Conservation (phyloP, 53 echinoderm and acorn worm genomes). For the Holothuria scabra region DNA sequence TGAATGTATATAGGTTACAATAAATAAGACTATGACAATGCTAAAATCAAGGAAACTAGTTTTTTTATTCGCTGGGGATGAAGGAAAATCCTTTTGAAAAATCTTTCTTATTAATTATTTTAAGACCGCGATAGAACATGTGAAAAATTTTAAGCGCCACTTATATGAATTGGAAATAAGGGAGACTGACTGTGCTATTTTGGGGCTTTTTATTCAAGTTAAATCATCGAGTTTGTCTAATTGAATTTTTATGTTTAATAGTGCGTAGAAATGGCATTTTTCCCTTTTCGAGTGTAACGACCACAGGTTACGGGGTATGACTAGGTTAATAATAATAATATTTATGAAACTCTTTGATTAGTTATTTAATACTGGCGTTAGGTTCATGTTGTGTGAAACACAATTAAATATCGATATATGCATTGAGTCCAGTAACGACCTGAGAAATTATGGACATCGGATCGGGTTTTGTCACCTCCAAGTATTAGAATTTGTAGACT, state of each 20-base stretch:
- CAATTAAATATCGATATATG: too few relatives aligned
- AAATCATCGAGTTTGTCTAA: slow-evolving; percentile 24
- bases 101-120: slow-evolving; percentile 10
- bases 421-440: too few relatives aligned
- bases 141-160: slow-evolving; percentile 39
- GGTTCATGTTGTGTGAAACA: too few relatives aligned
- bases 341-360: slow-evolving; percentile 24
- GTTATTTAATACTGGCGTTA: background rate
- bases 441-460: too few relatives aligned
- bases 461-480: too few relatives aligned
- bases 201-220: slow-evolving; percentile 8
- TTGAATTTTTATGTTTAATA: slow-evolving; percentile 36
- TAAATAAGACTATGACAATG: slow-evolving; percentile 31
- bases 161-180: slow-evolving; percentile 38
- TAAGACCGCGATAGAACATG: background rate
- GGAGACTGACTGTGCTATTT: background rate
- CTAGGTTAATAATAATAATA: background rate
- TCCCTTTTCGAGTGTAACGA: slow-evolving; percentile 16
- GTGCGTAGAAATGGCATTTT: slow-evolving; percentile 17
- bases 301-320: slow-evolving; percentile 8
- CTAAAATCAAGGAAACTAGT: slow-evolving; percentile 19
- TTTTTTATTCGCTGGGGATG: slow-evolving; percentile 25
- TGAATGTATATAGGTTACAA: slow-evolving; percentile 29
- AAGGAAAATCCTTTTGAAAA: slow-evolving; percentile 18
- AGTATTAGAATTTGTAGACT: too few relatives aligned